Percentiles rank a stretch among this genome's conserved stretches.
phyloP scores from a whole-genome alignment of 2,797 vertebrate genomes.

The Melanotaenia boesemani region DNA sequence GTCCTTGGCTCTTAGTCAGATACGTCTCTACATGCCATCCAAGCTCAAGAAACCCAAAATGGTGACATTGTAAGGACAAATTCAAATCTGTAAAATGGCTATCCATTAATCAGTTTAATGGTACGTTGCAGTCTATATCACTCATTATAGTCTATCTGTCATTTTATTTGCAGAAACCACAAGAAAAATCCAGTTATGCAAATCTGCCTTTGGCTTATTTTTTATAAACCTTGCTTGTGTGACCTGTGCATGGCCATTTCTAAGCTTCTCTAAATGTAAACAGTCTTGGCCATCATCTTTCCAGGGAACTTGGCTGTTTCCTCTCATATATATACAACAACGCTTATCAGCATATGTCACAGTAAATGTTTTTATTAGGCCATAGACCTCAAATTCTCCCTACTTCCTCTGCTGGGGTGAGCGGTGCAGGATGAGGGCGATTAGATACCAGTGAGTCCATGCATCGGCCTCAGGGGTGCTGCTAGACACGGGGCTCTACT shows the following conservation, averaged over 20 bases:
- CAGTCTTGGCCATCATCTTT: slow-evolving; percentile 24
- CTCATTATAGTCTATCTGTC: neutral
- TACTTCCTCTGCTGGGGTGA: slow-evolving; percentile 80
- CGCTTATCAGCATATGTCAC: slow-evolving; percentile 60
- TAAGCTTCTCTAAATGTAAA: slow-evolving; percentile 48
- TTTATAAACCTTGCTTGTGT: slow-evolving; percentile 36
- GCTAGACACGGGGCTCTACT: no score
- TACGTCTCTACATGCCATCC: neutral
- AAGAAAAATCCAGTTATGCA: neutral
- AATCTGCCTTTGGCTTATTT: slow-evolving; percentile 9
- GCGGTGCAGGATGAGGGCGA: slow-evolving; percentile 62
- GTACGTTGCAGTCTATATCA: no score
- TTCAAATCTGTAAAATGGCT: neutral
- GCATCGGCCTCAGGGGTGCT: slow-evolving; percentile 34
- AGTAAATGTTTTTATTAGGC: slow-evolving; percentile 77
- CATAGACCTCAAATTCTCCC: slow-evolving; percentile 66
- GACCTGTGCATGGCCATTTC: slow-evolving; percentile 42
- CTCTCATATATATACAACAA: slow-evolving; percentile 60
- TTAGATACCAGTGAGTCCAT: slow-evolving; percentile 76
- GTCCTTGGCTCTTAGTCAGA: neutral
- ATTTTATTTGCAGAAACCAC: neutral
- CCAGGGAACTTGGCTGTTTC: slow-evolving; percentile 55
- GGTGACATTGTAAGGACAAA: neutral
- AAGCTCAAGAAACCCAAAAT: neutral
- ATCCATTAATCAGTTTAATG: no score